A percentile compares a stretch with the other conserved stretches of the same genome.
These are phyloP conservation scores for Silurus asotus DNA, from an alignment of 2,113 vertebrate genomes.

Conservation along the genomic window DNA sequence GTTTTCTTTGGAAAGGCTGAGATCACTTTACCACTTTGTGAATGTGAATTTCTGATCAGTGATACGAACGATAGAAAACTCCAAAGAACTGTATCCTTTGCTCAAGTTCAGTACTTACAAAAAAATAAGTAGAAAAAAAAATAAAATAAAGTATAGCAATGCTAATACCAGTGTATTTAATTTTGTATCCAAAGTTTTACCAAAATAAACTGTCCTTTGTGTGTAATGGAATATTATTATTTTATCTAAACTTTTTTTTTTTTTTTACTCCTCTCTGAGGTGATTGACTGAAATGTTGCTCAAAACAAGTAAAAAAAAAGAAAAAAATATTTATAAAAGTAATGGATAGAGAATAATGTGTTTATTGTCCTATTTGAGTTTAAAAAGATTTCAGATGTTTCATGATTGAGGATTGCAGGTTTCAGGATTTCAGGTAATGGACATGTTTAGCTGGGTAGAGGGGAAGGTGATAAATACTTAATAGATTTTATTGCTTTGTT, in stretches of 20 bases:
- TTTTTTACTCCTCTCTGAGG: neutral
- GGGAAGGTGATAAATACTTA: too few species aligned
- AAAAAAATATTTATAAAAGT: too few species aligned
- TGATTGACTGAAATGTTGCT: neutral
- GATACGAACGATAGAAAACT: neutral
- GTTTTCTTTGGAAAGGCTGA: conserved; percentile 9
- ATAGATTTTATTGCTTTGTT: neutral
- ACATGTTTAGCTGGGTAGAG: too few species aligned
- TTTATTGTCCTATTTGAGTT: neutral
- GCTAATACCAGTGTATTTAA: conserved; percentile 41
- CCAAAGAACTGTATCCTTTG: neutral
- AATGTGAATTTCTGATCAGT: conserved; percentile 33
- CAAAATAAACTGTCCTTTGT: conserved; percentile 48
- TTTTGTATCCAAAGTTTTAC: conserved; percentile 39
- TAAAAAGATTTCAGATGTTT: too few species aligned
- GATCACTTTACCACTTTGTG: conserved; percentile 34
- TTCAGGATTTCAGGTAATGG: too few species aligned
- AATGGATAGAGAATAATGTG: neutral
- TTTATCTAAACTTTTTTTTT: neutral
- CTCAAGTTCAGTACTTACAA: conserved; percentile 15
- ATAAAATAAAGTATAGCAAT: conserved; percentile 11
- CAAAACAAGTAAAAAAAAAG: neutral
- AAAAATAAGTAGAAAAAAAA: neutral
- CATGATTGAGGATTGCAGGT: too few species aligned
- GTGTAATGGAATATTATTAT: conserved; percentile 29